phyloP scores from a whole-genome alignment of 2,797 vertebrate genomes.

The Bucorvus abyssinicus region DNA sequence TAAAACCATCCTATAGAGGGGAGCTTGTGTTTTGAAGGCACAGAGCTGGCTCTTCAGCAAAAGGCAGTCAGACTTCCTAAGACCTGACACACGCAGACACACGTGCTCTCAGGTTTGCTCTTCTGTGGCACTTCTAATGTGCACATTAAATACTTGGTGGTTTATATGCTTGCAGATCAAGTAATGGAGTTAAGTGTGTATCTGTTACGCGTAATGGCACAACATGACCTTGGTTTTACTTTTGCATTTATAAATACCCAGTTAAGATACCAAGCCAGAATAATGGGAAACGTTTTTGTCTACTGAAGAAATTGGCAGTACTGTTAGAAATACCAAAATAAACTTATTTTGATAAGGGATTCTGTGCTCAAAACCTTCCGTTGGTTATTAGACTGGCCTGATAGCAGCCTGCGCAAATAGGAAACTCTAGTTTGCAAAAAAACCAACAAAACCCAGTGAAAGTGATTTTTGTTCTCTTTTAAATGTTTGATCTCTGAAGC shows the following conservation, averaged over 20 bases:
- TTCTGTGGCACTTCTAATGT: neutral
- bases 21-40: neutral
- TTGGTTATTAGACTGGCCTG: neutral
- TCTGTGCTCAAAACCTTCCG: neutral
- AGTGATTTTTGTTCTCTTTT: neutral
- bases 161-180: neutral
- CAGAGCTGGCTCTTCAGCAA: neutral
- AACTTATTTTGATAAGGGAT: neutral
- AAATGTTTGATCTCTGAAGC: neutral
- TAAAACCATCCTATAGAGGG: neutral
- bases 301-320: neutral
- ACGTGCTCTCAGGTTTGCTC: neutral
- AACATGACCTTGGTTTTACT: neutral
- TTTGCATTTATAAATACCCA: neutral
- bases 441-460: neutral
- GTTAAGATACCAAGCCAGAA: neutral
- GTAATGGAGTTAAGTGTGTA: neutral
- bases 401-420: neutral
- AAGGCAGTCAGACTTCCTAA: neutral
- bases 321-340: neutral
- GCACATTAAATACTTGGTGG: accelerated
- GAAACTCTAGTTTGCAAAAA: neutral
- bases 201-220: neutral
- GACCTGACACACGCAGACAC: accelerated
- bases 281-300: neutral